Conservation (phyloP, 2,113 vertebrate genomes). For the Anarhynchus alexandrinus region DNA sequence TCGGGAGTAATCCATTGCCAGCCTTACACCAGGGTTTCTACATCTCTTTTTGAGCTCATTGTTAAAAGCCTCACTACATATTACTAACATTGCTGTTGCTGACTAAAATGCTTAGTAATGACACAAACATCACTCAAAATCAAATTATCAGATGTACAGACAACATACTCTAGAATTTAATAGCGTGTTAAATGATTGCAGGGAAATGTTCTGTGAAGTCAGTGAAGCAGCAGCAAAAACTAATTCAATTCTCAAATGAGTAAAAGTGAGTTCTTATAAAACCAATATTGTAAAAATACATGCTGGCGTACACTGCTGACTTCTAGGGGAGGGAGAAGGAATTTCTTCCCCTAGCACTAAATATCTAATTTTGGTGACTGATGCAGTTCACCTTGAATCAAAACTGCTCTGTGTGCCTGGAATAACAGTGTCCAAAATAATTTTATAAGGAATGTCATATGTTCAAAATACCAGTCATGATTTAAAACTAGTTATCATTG, state of each 20-base stretch:
- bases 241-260: constrained; percentile 81
- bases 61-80: constrained; percentile 59
- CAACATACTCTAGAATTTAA: constrained; percentile 76
- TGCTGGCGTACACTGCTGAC: neutral
- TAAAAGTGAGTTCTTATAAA: constrained; percentile 75
- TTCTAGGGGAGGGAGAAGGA: neutral
- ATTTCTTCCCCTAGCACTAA: constrained; percentile 8
- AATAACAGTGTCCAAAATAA: neutral
- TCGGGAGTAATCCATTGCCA: constrained; percentile 33
- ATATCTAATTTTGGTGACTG: neutral
- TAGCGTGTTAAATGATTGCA: constrained; percentile 80
- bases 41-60: constrained; percentile 39
- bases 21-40: neutral
- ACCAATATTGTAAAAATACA: constrained; percentile 55
- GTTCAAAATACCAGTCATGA: neutral
- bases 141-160: constrained; percentile 83
- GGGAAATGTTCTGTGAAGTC: constrained; percentile 83
- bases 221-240: constrained; percentile 71
- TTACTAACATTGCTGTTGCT: constrained; percentile 63
- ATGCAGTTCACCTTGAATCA: constrained; percentile 25
- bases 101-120: constrained; percentile 80
- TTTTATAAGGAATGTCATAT: neutral
- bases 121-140: constrained; percentile 87
- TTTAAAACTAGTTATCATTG: neutral
- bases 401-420: neutral